Evolutionary conservation across 2,797 vertebrate genomes (phyloP).

Genomic region (Neosilurus mollespiculum): DNA sequence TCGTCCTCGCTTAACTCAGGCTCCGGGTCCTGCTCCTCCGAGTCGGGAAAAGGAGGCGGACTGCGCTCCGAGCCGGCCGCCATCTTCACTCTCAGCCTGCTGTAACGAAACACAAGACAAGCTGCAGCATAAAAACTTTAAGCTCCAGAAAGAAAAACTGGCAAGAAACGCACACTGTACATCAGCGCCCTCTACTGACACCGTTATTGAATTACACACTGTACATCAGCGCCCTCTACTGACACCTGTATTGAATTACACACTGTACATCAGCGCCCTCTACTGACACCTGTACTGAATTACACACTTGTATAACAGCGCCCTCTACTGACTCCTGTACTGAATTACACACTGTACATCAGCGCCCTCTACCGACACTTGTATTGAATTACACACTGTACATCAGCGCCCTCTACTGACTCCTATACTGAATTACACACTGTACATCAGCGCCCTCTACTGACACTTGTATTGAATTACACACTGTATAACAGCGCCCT

Average conservation of each 20-base stretch:
- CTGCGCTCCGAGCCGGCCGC: constrained; percentile 79
- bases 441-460: not conserved
- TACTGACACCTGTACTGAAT: not conserved
- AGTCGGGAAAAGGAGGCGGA: constrained; percentile 79
- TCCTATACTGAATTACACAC: not conserved
- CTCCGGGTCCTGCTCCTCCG: constrained; percentile 75
- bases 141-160: not conserved
- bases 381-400: not conserved
- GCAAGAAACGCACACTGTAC: not conserved
- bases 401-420: not conserved
- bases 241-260: not conserved
- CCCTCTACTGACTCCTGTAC: not conserved
- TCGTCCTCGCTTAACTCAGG: constrained; percentile 59
- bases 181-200: constrained; percentile 19
- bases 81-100: constrained; percentile 67
- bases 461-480: not conserved
- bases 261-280: not conserved
- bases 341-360: not conserved
- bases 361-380: not conserved
- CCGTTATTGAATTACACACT: not conserved
- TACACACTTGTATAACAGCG: not conserved
- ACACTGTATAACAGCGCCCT: not conserved
- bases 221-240: not conserved
- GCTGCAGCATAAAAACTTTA: constrained; percentile 43
- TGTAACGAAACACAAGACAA: constrained; percentile 32